Evolutionary conservation across 2,888 invertebrate species (phyloP).

Genomic region (Synergus umbraculus): DNA sequence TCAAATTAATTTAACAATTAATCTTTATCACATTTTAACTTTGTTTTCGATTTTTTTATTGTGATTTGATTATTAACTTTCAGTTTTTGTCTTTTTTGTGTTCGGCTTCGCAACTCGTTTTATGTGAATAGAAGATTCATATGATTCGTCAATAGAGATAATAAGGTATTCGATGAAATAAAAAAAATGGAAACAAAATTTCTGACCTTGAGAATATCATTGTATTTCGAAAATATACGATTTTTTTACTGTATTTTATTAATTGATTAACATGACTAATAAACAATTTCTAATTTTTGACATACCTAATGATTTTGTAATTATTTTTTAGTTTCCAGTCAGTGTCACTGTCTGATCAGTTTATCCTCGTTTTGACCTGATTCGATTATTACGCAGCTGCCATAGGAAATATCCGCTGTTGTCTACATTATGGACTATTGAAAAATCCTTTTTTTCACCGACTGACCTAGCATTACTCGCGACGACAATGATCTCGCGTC

Average conservation of each 20-base stretch:
- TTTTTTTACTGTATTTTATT: neutral
- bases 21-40: neutral
- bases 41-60: neutral
- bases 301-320: neutral
- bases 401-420: slow-evolving; percentile 41
- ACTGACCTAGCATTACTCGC: slow-evolving; percentile 37
- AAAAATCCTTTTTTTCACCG: slow-evolving; percentile 42
- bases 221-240: neutral
- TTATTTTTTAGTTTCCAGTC: neutral
- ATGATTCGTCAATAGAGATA: neutral
- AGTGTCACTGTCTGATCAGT: slow-evolving; percentile 34
- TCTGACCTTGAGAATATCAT: neutral
- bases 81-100: neutral
- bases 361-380: slow-evolving; percentile 35
- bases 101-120: neutral
- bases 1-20: neutral
- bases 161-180: neutral
- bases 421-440: slow-evolving; percentile 22
- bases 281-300: no score
- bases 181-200: neutral
- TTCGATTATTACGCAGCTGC: slow-evolving; percentile 30
- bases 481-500: slow-evolving; percentile 37
- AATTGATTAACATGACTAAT: neutral
- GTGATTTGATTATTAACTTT: neutral
- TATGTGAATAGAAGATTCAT: neutral